Evolutionary conservation across 2,113 vertebrate species (phyloP).

Genomic region (Tenrec ecaudatus): DNA sequence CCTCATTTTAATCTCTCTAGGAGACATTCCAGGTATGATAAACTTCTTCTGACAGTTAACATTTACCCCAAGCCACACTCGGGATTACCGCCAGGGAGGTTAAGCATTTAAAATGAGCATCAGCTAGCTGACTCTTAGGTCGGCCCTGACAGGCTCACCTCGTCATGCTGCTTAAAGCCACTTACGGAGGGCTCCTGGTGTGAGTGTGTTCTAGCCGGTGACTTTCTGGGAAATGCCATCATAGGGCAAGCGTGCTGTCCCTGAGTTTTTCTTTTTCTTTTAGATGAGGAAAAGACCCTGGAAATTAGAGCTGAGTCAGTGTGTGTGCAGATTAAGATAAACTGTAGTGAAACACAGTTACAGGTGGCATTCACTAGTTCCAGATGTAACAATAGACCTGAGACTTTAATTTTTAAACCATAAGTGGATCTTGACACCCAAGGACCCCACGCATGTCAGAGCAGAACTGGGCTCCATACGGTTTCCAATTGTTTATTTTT

Average conservation of each 20-base stretch:
- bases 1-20: too few species aligned
- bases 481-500: too few species aligned
- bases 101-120: background rate
- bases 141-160: background rate
- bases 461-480: too few species aligned
- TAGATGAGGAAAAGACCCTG: background rate
- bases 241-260: background rate
- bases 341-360: too few species aligned
- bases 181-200: too few species aligned
- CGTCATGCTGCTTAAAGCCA: background rate
- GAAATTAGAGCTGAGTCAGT: too few species aligned
- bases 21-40: too few species aligned
- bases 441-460: too few species aligned
- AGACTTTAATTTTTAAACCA: background rate
- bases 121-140: rapidly evolving
- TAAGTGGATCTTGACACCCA: too few species aligned
- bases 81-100: too few species aligned
- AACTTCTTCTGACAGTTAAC: too few species aligned
- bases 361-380: background rate
- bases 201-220: background rate
- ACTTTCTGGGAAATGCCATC: background rate
- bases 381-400: background rate
- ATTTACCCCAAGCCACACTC: too few species aligned
- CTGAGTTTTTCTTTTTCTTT: background rate
- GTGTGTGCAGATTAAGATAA: background rate